Base-by-base conservation (phyloP, 2,888 invertebrate species). In the Drosophila cognata region DNA sequence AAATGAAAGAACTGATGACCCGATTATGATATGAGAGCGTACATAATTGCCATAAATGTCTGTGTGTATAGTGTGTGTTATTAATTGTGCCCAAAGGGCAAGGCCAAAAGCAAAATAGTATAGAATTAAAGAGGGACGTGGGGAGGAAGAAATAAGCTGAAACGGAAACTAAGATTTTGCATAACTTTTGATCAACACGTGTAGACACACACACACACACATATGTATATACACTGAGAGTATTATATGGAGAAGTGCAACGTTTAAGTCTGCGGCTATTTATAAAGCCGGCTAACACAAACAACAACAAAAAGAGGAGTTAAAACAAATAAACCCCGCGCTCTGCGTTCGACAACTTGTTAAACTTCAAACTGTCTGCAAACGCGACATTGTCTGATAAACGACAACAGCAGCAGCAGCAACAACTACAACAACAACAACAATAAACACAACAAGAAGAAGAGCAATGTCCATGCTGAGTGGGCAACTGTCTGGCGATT, bases 311-410 rank as follows among this genome's bases (percentile, higher is more conserved):
- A 53, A 61, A 68, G 62, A 64, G 71, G 63, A 79, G 66, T 48
- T 60, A 77, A 72, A 77, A 77, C 73, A 81, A 79, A 77, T 61
- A 77, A 71, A 64, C 77, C 75, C 61, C 61, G 69, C 71, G 63
- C 71, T 69, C 77, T 63, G 77, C 82, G 75, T 80, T 82, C 84
- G 84, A 85, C 89, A 89, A 89, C 89, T 86, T 91, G 91, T 90
- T 90, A 89, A 91, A 88, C 88, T 90, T 90, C 86, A 87, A 91
- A 89, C 85, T 90, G 91, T 91, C 89, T 86, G 81, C 81, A 81
- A 82, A 89, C 80, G 88, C 82, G 89, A 91, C 91, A 91, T 77
- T 81, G 84, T 84, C 85, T 87, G 89, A 91, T 89, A 91, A 90
- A 90, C 84, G 81, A 87, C 79, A 75, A 79, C 82, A 68, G 68